Percentiles rank a stretch among this genome's conserved stretches.
phyloP scores from a whole-genome alignment of 2,113 vertebrate species.

The Prietella phreatophila region DNA sequence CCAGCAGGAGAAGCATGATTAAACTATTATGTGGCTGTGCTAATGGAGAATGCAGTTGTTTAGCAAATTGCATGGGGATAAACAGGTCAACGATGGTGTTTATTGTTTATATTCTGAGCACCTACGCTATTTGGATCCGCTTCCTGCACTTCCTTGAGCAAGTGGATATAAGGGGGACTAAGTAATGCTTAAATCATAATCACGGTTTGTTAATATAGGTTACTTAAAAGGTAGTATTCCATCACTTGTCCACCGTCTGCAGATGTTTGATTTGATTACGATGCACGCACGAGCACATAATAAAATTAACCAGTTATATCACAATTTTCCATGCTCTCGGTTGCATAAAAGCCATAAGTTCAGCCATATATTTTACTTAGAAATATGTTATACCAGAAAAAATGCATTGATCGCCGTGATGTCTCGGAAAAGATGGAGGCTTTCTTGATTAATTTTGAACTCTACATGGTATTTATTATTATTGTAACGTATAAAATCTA shows the following conservation, averaged over 20 bases:
- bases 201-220: neutral
- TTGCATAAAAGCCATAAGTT: neutral
- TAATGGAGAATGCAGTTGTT: neutral
- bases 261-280: neutral
- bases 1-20: neutral
- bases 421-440: too few species aligned
- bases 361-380: neutral
- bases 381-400: neutral
- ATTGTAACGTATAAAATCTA: neutral
- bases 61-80: neutral
- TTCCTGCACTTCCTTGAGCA: neutral
- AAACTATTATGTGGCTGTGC: neutral
- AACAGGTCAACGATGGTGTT: neutral
- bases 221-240: neutral
- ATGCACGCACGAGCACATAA: neutral
- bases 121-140: neutral
- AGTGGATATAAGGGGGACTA: neutral
- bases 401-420: neutral
- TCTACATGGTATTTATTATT: neutral
- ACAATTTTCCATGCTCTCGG: neutral
- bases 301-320: neutral
- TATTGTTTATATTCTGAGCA: neutral
- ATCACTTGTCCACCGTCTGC: neutral
- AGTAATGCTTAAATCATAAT: neutral
- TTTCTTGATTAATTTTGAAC: neutral